Base-by-base conservation (phyloP, 2,797 vertebrate species). In the Gephyroberyx darwinii region DNA sequence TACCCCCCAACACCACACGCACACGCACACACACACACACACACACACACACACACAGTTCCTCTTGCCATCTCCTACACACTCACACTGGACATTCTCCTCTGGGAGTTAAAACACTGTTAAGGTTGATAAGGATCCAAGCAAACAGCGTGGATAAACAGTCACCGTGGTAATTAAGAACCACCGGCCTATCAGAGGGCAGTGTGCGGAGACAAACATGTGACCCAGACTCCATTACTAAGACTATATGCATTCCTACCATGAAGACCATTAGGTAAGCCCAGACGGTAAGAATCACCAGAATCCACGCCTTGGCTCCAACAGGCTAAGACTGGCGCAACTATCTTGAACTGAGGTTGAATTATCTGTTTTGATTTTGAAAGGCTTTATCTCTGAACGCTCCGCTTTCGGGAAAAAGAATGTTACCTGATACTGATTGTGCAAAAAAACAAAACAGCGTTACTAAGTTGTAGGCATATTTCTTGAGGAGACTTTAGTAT, bases 61-160 rank as follows among this genome's bases (percentile, higher is more conserved):
- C 86, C 86, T 87, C 81, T 88, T 56, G 17, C 81, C 81, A 74
- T 91, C 91, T 91, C 90, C 89, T 86, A 87, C 88, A 88, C 89
- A 26, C 19, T 22, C 41, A 47, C 30, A 6, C 53, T 58, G 39
- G 41, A 33, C 58, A 91, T 91, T 93, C 89, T 90, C 89, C 82
- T 78, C 82, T 79, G 88, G 86, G 87, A 89, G 88, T 91, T 89
- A 88, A 91, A 91, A 89, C 90, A 88, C 87, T 85, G 82, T 90
- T 87, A 86, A 75, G 86, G 87, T 90, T 86, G 92, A 93, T 93
- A 92, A 92, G 88, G 85, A 91, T 92, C 90, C 86, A 85, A 81
- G 89, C 88, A 91, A 93, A 93, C 88, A 91, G 60, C 82, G 81
- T 85, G 82, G 90, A 90, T 92, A 91, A 93, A 93, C 90, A 90